Conservation (phyloP, 1,140 invertebrate species). For the Pemphigus obesinymphae region DNA sequence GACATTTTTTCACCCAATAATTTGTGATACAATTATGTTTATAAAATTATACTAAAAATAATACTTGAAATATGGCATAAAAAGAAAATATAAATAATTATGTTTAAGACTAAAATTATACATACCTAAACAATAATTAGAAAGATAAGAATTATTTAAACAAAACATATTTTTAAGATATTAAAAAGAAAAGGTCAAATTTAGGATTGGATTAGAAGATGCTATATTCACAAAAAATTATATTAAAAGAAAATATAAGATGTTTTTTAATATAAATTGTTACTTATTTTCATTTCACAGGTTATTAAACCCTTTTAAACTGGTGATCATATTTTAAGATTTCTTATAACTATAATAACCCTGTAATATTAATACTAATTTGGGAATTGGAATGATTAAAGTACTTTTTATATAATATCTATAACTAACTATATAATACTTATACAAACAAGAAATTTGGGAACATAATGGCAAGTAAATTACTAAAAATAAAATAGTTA, state of each 20-base stretch:
- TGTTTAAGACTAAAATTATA: too few relatives aligned
- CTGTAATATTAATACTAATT: constrained; percentile 11
- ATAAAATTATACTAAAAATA: too few relatives aligned
- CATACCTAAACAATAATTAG: background rate
- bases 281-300: constrained; percentile 5
- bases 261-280: background rate
- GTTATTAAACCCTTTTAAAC: background rate
- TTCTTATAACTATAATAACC: constrained; percentile 2
- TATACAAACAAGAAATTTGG: background rate
- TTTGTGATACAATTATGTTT: too few relatives aligned
- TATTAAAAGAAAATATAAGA: background rate
- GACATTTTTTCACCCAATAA: too few relatives aligned
- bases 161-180: background rate
- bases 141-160: background rate
- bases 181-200: background rate
- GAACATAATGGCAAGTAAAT: background rate
- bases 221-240: background rate
- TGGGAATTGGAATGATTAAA: constrained; percentile 6
- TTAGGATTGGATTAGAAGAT: background rate
- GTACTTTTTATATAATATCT: background rate
- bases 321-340: constrained; percentile 16
- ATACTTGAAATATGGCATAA: too few relatives aligned
- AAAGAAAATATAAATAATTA: background rate
- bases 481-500: background rate
- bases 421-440: background rate